These are phyloP conservation scores for Leucophenga varia DNA, from an alignment of 1,140 invertebrate species.

Conservation along the genomic window DNA sequence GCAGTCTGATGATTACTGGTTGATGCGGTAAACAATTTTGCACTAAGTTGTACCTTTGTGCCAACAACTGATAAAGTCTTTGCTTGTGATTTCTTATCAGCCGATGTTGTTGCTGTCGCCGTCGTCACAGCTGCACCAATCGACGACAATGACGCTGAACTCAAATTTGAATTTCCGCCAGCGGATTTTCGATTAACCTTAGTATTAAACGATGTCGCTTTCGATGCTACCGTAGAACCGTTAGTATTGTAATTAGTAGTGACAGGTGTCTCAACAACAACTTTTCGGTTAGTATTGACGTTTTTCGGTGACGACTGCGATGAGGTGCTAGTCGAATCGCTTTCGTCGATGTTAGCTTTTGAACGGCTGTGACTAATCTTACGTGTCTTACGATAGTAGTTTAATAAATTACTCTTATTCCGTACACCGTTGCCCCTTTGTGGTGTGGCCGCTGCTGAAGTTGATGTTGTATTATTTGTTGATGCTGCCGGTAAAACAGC, in stretches of 20 bases:
- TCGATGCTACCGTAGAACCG: too few species aligned
- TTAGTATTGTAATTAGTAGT: not conserved
- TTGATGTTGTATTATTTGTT: constrained; percentile 6
- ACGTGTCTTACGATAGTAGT: constrained; percentile 53
- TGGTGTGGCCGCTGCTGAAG: constrained; percentile 20
- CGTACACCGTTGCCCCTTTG: constrained; percentile 21
- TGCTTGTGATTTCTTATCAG: not conserved
- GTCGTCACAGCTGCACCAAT: too few species aligned
- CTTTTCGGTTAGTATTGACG: constrained; percentile 7
- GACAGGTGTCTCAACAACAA: constrained; percentile 15
- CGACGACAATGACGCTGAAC: not conserved
- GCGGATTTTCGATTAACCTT: too few species aligned
- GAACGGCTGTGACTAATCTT: constrained; percentile 43
- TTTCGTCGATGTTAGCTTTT: constrained; percentile 14
- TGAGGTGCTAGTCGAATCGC: constrained; percentile 7
- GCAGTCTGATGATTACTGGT: too few species aligned
- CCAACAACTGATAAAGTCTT: constrained; percentile 17
- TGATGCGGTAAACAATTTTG: constrained; percentile 8
- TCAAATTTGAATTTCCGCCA: not conserved
- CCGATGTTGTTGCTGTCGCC: constrained; percentile 7
- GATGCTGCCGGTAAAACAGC: constrained; percentile 11
- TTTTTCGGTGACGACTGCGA: not conserved
- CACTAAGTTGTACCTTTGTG: constrained; percentile 12
- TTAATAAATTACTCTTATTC: constrained; percentile 39
- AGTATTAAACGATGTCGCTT: too few species aligned